Base-by-base conservation (phyloP, 2,113 vertebrate species). In the Rhabdomys dilectus region DNA sequence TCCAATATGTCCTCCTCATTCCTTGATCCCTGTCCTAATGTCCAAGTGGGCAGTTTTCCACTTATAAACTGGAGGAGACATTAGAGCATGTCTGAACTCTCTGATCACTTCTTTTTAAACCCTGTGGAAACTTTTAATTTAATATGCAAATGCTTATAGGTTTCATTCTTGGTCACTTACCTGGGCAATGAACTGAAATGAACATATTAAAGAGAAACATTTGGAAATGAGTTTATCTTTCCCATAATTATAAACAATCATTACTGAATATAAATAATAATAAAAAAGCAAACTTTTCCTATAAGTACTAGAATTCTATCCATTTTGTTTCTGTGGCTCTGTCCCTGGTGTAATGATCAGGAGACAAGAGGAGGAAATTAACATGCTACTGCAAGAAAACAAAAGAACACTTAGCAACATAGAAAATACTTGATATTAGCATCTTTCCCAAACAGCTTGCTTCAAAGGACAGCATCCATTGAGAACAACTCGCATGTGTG, bases 191-290 rank as follows among this genome's bases (percentile, higher is more conserved):
- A 89, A 26, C 85, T 82, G 29, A 92, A 78, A 3, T 85, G 19
- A 68, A 62, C 36, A 81, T 21, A 62, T 34, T 42, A 53, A 93
- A 85, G 70, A 68, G n/a, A 91, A 88, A 91, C 24, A 56, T 92
- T 91, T 76, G 91, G 78, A 91, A 89, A 66, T n/a, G 70, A 66
- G n/a, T 45, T 51, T 36, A 24, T 86, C 86, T 85, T 91, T 56
- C 45, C 45, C 13, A 5, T 66, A 62, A 93, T 89, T 89, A 87
- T 72, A 68, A 84, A 53, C 73, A 76, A 81, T 39, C 82, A 89
- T 68, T 89, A 51, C 77, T 91, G 34, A 70, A 91, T 81, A 70
- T 48, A 62, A 80, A 89, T 76, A 81, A 89, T 16, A 94, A 64
- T 26, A 89, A 87, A 80, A 56, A 76, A 58, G 34, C 75, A 76